Evolutionary conservation across 2,888 invertebrate species (phyloP).

Genomic region (Meiosimyza decipiens): DNA sequence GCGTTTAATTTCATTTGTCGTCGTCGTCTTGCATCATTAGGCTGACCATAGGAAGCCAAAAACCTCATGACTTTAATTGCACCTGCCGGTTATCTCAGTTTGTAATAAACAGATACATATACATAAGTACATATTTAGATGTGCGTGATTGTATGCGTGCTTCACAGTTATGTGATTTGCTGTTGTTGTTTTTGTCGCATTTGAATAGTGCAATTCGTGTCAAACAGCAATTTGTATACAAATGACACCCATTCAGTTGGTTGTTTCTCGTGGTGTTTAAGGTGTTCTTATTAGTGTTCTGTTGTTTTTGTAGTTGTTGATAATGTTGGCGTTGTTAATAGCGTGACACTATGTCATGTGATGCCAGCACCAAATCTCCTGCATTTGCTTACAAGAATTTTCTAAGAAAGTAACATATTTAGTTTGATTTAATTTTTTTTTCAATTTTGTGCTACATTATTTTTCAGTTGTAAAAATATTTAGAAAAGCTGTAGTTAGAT

Average conservation of each 20-base stretch:
- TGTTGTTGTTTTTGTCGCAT: conserved; percentile 26
- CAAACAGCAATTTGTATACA: conserved; percentile 58
- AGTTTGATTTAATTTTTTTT: conserved; percentile 3
- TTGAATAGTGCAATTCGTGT: conserved; percentile 61
- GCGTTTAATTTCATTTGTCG: neutral
- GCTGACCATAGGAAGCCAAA: conserved; percentile 31
- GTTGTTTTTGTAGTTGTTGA: neutral
- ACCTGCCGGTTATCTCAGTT: no score
- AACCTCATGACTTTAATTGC: neutral
- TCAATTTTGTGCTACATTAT: neutral
- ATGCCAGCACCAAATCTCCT: no score
- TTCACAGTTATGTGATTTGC: conserved; percentile 1
- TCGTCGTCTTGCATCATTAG: conserved; percentile 25
- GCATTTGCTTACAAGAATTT: no score
- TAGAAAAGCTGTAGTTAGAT: no score
- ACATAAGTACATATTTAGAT: neutral
- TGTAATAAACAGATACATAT: no score
- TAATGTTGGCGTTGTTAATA: no score
- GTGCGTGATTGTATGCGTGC: neutral
- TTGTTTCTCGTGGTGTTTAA: conserved; percentile 11
- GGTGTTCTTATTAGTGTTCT: neutral
- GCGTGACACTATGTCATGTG: no score
- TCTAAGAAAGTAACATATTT: conserved; percentile 18
- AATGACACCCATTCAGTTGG: conserved; percentile 50
- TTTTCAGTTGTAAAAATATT: neutral